Percentiles rank a stretch among this genome's conserved stretches.
Evolutionary conservation across 2,113 vertebrate genomes (phyloP).

Genomic region (Bos indicus): DNA sequence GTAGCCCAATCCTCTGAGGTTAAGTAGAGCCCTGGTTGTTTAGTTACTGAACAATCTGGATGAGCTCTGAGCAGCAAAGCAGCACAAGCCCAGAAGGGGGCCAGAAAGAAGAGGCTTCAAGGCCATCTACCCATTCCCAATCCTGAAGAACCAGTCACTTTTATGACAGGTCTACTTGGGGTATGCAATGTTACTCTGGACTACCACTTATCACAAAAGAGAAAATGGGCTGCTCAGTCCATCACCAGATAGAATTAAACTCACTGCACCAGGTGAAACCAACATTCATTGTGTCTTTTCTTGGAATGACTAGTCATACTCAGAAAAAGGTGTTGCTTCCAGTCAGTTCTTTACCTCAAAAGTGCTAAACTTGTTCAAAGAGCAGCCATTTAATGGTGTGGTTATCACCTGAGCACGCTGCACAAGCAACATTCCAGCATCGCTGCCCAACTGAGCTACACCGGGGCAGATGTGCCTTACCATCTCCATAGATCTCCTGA

Average conservation of each 20-base stretch:
- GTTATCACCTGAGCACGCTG: neutral
- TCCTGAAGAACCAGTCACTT: neutral
- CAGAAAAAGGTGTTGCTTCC: slow-evolving; percentile 12
- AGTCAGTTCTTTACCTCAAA: slow-evolving; percentile 21
- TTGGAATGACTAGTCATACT: slow-evolving; percentile 34
- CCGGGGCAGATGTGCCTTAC: neutral
- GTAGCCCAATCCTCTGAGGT: neutral
- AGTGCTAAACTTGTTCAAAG: neutral
- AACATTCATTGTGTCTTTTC: neutral
- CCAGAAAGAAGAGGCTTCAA: neutral
- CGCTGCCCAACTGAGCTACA: neutral
- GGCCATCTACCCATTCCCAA: neutral
- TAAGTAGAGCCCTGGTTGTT: neutral
- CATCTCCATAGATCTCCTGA: neutral
- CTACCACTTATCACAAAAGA: neutral
- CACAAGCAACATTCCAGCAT: neutral
- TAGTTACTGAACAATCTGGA: neutral
- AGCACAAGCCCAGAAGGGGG: neutral
- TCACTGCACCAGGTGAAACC: neutral
- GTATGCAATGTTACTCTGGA: neutral
- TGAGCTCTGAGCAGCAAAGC: neutral
- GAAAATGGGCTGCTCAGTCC: neutral
- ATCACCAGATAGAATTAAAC: neutral
- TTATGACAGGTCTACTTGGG: neutral
- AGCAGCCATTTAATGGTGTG: neutral